Percentiles rank a stretch among this genome's conserved stretches.
These are phyloP conservation scores for Cardinalis cardinalis DNA, from an alignment of 2,113 vertebrate genomes.

Conservation along the genomic window DNA sequence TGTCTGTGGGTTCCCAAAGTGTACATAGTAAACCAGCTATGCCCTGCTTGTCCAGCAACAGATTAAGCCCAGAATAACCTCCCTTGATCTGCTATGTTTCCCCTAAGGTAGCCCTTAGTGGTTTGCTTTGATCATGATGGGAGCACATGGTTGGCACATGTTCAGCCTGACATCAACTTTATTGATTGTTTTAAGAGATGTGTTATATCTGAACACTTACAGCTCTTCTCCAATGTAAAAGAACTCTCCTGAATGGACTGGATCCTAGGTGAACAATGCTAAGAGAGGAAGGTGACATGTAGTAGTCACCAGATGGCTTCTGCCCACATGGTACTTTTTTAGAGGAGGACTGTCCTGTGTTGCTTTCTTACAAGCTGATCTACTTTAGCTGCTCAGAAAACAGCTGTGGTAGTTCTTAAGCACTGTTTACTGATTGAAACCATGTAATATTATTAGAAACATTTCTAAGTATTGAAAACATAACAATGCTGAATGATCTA, in stretches of 20 bases:
- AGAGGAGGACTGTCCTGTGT: background rate
- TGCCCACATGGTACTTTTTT: conserved; percentile 10
- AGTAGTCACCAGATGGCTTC: conserved; percentile 44
- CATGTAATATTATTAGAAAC: conserved; percentile 42
- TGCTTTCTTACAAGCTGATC: conserved; percentile 42
- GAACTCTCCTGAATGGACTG: background rate
- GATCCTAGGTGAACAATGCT: background rate
- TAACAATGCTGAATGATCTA: conserved; percentile 23
- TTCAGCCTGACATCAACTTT: background rate
- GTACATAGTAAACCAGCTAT: background rate
- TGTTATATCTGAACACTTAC: background rate
- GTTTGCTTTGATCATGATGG: background rate
- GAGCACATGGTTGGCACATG: background rate
- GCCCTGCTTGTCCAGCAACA: background rate
- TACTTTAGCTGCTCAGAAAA: conserved; percentile 44
- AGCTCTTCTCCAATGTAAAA: background rate
- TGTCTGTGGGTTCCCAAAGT: background rate
- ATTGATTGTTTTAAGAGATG: background rate
- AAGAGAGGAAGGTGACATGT: background rate
- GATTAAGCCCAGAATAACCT: background rate
- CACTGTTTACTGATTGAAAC: conserved; percentile 2
- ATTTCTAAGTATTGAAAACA: conserved; percentile 2
- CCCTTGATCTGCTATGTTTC: background rate
- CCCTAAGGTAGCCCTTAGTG: background rate
- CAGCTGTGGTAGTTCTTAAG: conserved; percentile 41